Conservation (phyloP, 1,140 invertebrate species). For the Heliothis virescens region DNA sequence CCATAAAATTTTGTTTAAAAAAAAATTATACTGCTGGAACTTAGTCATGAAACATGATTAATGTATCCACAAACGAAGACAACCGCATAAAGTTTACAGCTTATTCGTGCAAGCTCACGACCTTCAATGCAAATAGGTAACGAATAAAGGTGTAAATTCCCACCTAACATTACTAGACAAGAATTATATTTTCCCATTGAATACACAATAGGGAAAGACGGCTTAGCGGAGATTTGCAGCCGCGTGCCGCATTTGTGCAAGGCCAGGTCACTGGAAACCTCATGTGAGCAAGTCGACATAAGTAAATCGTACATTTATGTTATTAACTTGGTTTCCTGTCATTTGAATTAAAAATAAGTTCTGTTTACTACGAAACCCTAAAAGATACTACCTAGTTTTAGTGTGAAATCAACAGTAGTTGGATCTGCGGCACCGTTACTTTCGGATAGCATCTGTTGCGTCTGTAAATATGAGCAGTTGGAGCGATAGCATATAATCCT, state of each 20-base stretch:
- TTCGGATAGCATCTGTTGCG: no score
- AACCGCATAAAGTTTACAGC: conserved; percentile 9
- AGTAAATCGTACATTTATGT: conserved; percentile 20
- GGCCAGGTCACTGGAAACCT: conserved; percentile 60
- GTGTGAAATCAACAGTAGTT: neutral
- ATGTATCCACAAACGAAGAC: neutral
- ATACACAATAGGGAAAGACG: conserved; percentile 44
- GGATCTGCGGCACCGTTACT: no score
- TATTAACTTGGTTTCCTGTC: neutral
- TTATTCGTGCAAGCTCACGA: conserved; percentile 11
- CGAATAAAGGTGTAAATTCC: conserved; percentile 23
- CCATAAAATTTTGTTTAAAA: no score
- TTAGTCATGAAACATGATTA: conserved; percentile 3
- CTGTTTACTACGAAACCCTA: no score
- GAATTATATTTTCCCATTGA: conserved; percentile 37
- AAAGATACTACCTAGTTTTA: no score
- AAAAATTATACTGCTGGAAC: neutral
- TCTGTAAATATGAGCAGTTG: no score
- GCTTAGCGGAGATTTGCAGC: conserved; percentile 58
- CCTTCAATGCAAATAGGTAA: neutral
- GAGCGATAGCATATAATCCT: no score
- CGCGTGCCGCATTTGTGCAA: conserved; percentile 48
- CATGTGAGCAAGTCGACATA: conserved; percentile 51
- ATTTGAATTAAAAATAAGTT: neutral
- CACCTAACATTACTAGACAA: conserved; percentile 23